Conservation (phyloP, 2,888 invertebrate species). For the Drosophila yooni region DNA sequence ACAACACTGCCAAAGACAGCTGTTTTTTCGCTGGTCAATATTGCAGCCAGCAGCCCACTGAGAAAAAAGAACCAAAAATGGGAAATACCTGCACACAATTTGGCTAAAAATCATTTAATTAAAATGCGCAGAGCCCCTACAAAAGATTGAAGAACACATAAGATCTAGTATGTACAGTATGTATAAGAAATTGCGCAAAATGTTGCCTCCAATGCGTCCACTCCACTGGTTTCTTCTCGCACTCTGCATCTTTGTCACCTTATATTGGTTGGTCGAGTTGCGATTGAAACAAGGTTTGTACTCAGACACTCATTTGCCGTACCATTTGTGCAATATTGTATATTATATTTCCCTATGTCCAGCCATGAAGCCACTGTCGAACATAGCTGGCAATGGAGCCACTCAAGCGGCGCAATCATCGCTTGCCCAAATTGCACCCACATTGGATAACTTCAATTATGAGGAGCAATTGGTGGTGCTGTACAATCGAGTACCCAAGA, state of each 20-base stretch:
- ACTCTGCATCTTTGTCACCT: constrained; percentile 72
- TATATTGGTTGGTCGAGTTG: constrained; percentile 82
- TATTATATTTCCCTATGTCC: neutral
- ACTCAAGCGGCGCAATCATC: constrained; percentile 17
- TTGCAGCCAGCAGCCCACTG: constrained; percentile 21
- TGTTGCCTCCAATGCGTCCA: constrained; percentile 82
- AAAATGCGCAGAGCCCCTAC: constrained; percentile 41
- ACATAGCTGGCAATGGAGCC: constrained; percentile 27
- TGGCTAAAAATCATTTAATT: constrained; percentile 21
- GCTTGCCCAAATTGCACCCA: constrained; percentile 24
- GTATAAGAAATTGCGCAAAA: constrained; percentile 79
- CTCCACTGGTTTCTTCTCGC: constrained; percentile 78
- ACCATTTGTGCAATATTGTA: neutral
- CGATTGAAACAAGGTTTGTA: constrained; percentile 67
- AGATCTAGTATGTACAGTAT: constrained; percentile 30
- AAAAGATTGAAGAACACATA: constrained; percentile 20
- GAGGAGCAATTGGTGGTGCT: constrained; percentile 92
- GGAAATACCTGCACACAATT: constrained; percentile 12
- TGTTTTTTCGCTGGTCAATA: constrained; percentile 44
- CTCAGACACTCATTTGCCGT: neutral
- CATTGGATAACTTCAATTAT: constrained; percentile 73
- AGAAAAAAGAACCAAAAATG: constrained; percentile 32
- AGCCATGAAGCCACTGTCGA: constrained; percentile 75
- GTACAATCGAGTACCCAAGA: constrained; percentile 98
- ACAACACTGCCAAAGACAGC: constrained; percentile 29